Evolutionary conservation across 2,113 vertebrate genomes (phyloP), one percentile per base, ranked within the genome.

Genomic region (Fulica atra): DNA sequence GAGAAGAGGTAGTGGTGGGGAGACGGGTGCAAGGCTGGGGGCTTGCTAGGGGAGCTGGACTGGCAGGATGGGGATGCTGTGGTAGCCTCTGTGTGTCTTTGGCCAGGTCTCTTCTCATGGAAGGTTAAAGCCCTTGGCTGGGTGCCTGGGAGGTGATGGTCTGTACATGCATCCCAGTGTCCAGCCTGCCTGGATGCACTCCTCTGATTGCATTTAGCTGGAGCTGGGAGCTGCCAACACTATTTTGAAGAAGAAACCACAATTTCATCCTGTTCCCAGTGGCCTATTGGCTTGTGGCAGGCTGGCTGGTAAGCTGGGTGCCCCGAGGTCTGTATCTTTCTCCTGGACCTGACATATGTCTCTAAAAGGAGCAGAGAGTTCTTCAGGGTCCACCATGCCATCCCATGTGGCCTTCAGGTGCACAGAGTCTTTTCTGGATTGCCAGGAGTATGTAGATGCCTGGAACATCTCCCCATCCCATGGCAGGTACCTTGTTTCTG

Each of bases 231-330:
- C 4, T 82, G 10, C 9, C 14, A 19, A 9, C 4, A 10, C 9
- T 35, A 2, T 57, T 77, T 36, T 2, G 9, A 38, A 42, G 31
- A 77, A 72, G n/a, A 77, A 82, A 35, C 7, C 0, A 0, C 11
- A 28, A 36, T 54, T 88, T 86, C 24, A 73, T 42, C 42, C 42
- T 2, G 1, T 70, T 91, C 4, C n/a, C 26, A 33, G 10, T 21
- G 38, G 33, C 5, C 13, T 65, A 11, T 36, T 46, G 16, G 21
- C 6, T 84, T 16, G 48, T 35, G 19, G 40, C 4, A n/a, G 3
- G 10, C 11, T 33, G 61, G 19, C 3, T 74, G 35, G 12, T 56
- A 31, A n/a, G 8, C 7, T 77, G 54, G 7, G 4, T 68, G 6
- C 18, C 31, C 57, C 1, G 1, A 42, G 26, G 3, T 80, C 35